Conservation (phyloP, 1,140 invertebrate genomes). For the Pemphigus obesinymphae region DNA sequence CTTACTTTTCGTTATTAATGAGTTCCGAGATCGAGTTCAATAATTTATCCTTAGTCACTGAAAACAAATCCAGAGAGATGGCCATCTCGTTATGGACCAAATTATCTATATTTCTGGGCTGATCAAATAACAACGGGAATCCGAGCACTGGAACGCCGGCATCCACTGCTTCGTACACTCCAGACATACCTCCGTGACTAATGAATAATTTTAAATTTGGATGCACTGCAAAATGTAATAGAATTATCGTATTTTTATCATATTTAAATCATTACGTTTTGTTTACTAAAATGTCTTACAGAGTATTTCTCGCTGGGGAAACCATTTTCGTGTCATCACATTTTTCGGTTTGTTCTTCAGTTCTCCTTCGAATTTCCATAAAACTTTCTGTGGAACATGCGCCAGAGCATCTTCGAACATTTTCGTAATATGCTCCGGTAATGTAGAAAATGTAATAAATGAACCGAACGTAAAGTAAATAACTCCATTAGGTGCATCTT, state of each 20-base stretch:
- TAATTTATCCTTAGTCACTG: slow-evolving; percentile 48
- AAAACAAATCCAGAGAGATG: slow-evolving; percentile 48
- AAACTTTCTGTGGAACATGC: slow-evolving; percentile 54
- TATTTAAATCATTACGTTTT: neutral
- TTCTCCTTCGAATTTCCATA: slow-evolving; percentile 59
- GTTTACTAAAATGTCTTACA: slow-evolving; percentile 44
- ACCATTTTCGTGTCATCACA: slow-evolving; percentile 52
- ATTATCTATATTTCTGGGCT: slow-evolving; percentile 52
- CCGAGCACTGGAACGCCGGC: too few relatives aligned
- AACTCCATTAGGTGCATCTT: slow-evolving; percentile 56
- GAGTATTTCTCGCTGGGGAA: slow-evolving; percentile 51
- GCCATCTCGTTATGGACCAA: slow-evolving; percentile 48
- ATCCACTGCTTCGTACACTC: slow-evolving; percentile 65
- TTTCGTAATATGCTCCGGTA: slow-evolving; percentile 50
- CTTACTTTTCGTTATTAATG: neutral
- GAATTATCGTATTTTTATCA: too few relatives aligned
- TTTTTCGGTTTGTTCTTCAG: slow-evolving; percentile 54
- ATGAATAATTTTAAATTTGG: slow-evolving; percentile 64
- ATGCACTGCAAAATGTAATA: slow-evolving; percentile 54
- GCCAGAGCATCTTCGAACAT: slow-evolving; percentile 53
- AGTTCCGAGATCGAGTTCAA: neutral
- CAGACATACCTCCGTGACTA: slow-evolving; percentile 65
- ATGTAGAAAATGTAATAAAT: slow-evolving; percentile 50
- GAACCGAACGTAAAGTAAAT: slow-evolving; percentile 62
- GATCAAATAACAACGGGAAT: slow-evolving; percentile 64